Percentiles rank a stretch among this genome's conserved stretches.
phyloP scores from a whole-genome alignment of 1,140 invertebrate genomes.

The Bilobella aurantiaca region DNA sequence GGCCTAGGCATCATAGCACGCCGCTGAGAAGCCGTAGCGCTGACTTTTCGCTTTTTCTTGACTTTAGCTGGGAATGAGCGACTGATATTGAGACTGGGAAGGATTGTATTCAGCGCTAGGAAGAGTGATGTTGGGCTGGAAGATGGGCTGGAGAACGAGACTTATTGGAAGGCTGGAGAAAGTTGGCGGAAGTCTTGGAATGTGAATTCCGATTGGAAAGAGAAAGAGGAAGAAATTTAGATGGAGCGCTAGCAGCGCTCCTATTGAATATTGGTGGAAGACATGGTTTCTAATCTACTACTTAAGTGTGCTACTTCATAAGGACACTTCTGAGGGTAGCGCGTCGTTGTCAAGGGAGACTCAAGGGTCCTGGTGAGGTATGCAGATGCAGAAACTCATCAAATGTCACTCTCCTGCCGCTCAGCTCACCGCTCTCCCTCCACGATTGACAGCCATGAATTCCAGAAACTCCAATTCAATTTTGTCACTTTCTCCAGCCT shows the following conservation, averaged over 20 bases:
- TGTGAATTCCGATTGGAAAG: neutral
- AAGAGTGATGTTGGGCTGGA: too few species aligned
- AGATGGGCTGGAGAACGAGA: neutral
- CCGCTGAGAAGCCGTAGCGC: too few species aligned
- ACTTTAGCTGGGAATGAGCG: too few species aligned
- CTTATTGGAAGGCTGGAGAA: neutral
- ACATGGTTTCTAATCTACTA: neutral
- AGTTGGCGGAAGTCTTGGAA: neutral
- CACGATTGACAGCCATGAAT: neutral
- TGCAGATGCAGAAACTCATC: neutral
- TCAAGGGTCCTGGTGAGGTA: neutral
- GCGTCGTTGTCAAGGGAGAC: neutral
- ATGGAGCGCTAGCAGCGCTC: neutral
- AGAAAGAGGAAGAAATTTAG: neutral
- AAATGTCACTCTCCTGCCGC: neutral
- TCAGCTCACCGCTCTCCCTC: neutral
- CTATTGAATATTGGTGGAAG: neutral
- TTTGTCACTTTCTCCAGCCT: neutral
- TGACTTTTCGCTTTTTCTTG: too few species aligned
- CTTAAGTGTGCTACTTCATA: neutral
- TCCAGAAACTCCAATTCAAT: neutral
- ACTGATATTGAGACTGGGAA: too few species aligned
- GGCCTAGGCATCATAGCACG: too few species aligned
- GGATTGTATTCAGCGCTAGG: too few species aligned
- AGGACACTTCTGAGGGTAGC: neutral